Percentiles rank a stretch among this genome's conserved stretches.
Conservation (phyloP, 2,888 invertebrate genomes). For the Agrotis exclamationis region DNA sequence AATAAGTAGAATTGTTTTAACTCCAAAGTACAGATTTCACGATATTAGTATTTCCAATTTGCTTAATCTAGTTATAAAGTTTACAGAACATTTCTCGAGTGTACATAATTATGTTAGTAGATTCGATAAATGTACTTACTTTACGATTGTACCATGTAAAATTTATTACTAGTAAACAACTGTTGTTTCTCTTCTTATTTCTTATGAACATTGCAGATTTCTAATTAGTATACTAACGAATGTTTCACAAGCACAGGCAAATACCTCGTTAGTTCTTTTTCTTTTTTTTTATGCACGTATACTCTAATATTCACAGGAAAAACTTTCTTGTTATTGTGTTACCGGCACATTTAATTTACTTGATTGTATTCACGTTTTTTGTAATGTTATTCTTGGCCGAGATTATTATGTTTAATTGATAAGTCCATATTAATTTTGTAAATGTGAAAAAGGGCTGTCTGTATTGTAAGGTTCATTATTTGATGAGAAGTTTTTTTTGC, state of each 20-base stretch:
- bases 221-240: slow-evolving; percentile 26
- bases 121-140: slow-evolving; percentile 7
- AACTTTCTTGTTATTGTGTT: background rate
- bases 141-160: background rate
- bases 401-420: background rate
- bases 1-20: no score
- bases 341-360: background rate
- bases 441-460: no score
- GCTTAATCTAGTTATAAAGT: slow-evolving; percentile 12
- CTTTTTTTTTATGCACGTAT: background rate
- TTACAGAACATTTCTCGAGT: background rate
- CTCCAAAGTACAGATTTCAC: no score
- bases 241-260: slow-evolving; percentile 11
- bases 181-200: slow-evolving; percentile 14
- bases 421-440: no score
- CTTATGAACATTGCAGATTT: slow-evolving; percentile 15
- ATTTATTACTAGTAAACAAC: slow-evolving; percentile 35
- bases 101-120: background rate
- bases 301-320: background rate
- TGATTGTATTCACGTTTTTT: background rate
- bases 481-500: no score
- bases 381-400: background rate
- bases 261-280: slow-evolving; percentile 6
- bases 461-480: no score
- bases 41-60: background rate